Evolutionary conservation across 2,113 vertebrate species (phyloP), one percentile per base, ranked within the genome.

Genomic region (Nannobrachium achirus): DNA sequence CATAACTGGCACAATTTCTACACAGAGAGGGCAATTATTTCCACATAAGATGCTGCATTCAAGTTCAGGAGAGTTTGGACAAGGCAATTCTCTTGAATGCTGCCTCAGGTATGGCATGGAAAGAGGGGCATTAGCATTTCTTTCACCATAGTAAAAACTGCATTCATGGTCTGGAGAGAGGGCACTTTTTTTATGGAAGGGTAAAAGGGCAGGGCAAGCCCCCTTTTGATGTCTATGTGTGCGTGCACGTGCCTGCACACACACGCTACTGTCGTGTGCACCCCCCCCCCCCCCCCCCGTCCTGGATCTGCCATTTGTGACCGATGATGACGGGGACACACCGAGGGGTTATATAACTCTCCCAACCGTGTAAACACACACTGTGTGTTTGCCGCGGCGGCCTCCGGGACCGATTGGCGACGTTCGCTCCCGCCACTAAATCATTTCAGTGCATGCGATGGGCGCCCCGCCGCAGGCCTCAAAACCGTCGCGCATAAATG

Each of bases 391-490:
- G 66, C 15, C 48, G 67, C 66, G n/a, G n/a, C n/a, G n/a, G n/a
- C n/a, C n/a, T 16, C 51, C 25, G 51, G 70, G 25, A 33, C 63
- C 56, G 66, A 72, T n/a, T 82, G 71, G 68, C 18, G 67, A 83
- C 45, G 60, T 76, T n/a, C 75, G 80, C 83, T 70, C 14, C 25
- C 65, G 57, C 58, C 6, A 63, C 66, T 81, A 87, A 89, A 86
- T 90, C 68, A 82, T 80, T 86, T 77, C 73, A 64, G 63, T 78
- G 79, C 87, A 86, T 90, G 86, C 72, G 13, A 88, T 78, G 86
- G 83, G 76, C 48, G 71, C 83, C 49, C 52, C 58, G 57, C 73
- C 78, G 71, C 45, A 75, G n/a, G 79, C 79, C 65, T 85, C 61
- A 71, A 71, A 33, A 3, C 67, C 16, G 60, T 79, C 52, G 83